phyloP scores from a whole-genome alignment of 1,140 invertebrate species.

The Orussus abietinus region DNA sequence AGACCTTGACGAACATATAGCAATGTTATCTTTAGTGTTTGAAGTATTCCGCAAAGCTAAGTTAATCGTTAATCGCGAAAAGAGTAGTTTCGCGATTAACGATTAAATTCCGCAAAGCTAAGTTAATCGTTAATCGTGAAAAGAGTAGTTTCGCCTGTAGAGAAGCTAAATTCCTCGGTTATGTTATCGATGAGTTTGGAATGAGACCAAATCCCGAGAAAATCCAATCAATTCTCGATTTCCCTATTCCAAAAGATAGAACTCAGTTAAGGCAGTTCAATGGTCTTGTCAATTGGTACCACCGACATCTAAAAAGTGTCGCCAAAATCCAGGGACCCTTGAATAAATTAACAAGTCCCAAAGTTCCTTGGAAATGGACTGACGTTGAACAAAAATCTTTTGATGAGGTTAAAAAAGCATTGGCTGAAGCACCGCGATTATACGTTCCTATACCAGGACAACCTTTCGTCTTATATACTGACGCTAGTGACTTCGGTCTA shows the following conservation, averaged over 20 bases:
- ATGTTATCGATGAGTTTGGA: no score
- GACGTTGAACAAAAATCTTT: constrained; percentile 13
- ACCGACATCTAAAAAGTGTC: constrained; percentile 10
- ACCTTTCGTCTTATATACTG: constrained; percentile 9
- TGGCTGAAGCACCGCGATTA: constrained; percentile 4
- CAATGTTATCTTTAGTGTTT: constrained; percentile 4
- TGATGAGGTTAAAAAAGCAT: constrained; percentile 11
- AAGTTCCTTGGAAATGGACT: constrained; percentile 12
- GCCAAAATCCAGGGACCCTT: background rate
- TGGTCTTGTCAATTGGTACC: constrained; percentile 11
- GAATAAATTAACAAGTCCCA: constrained; percentile 4
- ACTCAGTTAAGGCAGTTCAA: constrained; percentile 1
- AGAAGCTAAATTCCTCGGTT: no score
- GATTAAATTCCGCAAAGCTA: constrained; percentile 4
- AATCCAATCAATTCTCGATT: no score
- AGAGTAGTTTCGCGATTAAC: constrained; percentile 8
- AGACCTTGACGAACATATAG: constrained; percentile 4
- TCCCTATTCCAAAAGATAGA: constrained; percentile 2
- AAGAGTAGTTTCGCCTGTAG: constrained; percentile 9
- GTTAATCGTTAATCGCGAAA: constrained; percentile 8
- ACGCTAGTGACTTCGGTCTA: no score
- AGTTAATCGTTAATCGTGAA: constrained; percentile 6
- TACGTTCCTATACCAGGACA: constrained; percentile 10
- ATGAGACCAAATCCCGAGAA: no score
- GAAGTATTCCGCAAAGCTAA: constrained; percentile 7